Conservation (phyloP, 92 coral and sea anemone genomes). For the Siderastrea siderea region DNA sequence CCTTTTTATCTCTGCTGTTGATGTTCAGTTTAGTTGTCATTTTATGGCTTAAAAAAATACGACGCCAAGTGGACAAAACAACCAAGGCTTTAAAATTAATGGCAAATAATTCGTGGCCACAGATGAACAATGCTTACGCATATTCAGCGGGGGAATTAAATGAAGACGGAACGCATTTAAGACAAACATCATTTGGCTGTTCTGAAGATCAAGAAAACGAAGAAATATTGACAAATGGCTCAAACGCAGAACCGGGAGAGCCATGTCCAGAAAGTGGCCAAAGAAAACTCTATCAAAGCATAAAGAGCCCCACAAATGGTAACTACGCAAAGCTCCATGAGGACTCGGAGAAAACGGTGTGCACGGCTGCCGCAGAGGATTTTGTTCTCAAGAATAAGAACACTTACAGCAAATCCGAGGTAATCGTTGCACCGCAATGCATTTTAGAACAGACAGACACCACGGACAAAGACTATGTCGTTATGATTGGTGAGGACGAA, state of each 20-base stretch:
- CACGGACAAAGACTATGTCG: background rate
- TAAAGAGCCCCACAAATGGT: background rate
- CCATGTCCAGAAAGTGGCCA: background rate
- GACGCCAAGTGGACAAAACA: background rate
- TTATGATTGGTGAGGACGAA: background rate
- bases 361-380: background rate
- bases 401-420: background rate
- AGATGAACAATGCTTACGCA: background rate
- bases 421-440: background rate
- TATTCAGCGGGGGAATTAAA: background rate
- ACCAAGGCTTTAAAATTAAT: background rate
- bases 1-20: slow-evolving; percentile 1
- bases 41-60: slow-evolving; percentile 28
- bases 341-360: background rate
- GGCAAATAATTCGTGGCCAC: background rate
- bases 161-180: background rate
- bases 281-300: slow-evolving; percentile 8
- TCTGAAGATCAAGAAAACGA: background rate
- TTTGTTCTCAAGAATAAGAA: no score
- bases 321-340: background rate
- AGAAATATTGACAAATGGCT: background rate
- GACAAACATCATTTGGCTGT: slow-evolving; percentile 9
- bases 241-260: background rate
- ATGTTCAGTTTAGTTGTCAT: background rate
- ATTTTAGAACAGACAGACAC: background rate